Evolutionary conservation across 2,797 vertebrate species (phyloP).

Genomic region (Phylloscopus collybita): DNA sequence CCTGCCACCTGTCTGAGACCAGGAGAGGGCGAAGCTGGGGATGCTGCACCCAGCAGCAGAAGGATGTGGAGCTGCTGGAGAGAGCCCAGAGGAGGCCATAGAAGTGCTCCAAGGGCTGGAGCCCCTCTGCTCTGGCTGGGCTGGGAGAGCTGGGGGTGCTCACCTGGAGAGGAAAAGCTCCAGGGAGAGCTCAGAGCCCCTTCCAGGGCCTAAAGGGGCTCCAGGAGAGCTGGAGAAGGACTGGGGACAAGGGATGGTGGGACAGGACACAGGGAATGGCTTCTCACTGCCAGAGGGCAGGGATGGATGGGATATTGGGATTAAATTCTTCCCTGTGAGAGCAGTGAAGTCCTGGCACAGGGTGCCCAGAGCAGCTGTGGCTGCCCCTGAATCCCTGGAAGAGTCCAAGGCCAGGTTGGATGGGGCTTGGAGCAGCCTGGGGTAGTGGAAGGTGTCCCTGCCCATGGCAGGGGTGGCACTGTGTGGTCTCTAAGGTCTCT

Average conservation of each 20-base stretch:
- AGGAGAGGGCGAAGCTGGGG: background rate
- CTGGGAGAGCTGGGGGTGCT: background rate
- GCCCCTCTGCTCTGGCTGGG: background rate
- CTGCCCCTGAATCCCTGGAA: background rate
- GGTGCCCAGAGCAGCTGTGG: background rate
- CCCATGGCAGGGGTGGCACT: background rate
- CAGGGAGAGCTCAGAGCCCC: background rate
- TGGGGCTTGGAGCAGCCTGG: accelerated
- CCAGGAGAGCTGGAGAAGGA: background rate
- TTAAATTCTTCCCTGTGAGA: background rate
- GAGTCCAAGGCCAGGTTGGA: background rate
- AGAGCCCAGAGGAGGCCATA: background rate
- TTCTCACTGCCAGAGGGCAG: background rate
- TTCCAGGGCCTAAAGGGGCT: background rate
- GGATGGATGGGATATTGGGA: accelerated
- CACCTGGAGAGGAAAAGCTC: background rate
- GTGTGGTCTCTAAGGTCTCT: background rate
- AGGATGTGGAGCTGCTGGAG: background rate
- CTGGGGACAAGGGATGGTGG: background rate
- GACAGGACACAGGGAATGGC: background rate
- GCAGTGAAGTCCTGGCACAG: accelerated
- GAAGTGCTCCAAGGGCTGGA: background rate
- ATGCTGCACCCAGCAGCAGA: background rate
- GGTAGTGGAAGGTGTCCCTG: background rate
- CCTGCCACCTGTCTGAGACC: background rate